Base-by-base conservation (phyloP, 2,888 invertebrate species). In the Nomada ruficornis region DNA sequence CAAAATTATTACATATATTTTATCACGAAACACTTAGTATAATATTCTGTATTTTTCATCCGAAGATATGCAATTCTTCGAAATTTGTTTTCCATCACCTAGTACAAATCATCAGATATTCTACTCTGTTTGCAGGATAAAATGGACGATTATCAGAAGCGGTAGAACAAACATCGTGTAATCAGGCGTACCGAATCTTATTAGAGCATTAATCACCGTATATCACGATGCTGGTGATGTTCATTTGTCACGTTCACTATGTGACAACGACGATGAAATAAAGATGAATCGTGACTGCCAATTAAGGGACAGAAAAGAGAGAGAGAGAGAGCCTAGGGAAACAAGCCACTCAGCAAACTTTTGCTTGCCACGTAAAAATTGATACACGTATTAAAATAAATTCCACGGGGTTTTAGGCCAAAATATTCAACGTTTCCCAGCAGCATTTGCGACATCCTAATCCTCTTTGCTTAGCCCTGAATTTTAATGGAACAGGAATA, bases 201-300 rank as follows among this genome's bases (percentile, higher is more conserved):
- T 68, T 76, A 20, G 63, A 69, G 10, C 78, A 70, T 80, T 65
- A 77, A 77, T 80, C 79, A 65, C 77, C 23, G 77, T 65, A 59
- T 29, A 64, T 54, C 23, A 52, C 59, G 36, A 52, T n/a, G 62
- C 11, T 1, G 26, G 10, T 20, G 7, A n/a, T n/a, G 76, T 76
- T 59, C 79, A 69, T 77, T 79, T 70, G 69, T 76, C 79, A 76
- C 62, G 77, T 63, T 75, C 5, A 62, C 26, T 47, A 15, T 64
- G 59, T 44, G 62, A 70, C 68, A 64, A 4, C 68, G 36, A 15
- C 50, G 36, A 36, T 47, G 54, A 15, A 42, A 68, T 18, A 62
- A 76, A 57, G 77, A 76, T 62, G 67, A 77, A 73, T 77, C 64
- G 77, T 77, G 52, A 52, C 57, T 74, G 77, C 36, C 77, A 52